Evolutionary conservation across 2,113 vertebrate genomes (phyloP), one percentile per base, ranked within the genome.

Genomic region (Tyrannus savana): DNA sequence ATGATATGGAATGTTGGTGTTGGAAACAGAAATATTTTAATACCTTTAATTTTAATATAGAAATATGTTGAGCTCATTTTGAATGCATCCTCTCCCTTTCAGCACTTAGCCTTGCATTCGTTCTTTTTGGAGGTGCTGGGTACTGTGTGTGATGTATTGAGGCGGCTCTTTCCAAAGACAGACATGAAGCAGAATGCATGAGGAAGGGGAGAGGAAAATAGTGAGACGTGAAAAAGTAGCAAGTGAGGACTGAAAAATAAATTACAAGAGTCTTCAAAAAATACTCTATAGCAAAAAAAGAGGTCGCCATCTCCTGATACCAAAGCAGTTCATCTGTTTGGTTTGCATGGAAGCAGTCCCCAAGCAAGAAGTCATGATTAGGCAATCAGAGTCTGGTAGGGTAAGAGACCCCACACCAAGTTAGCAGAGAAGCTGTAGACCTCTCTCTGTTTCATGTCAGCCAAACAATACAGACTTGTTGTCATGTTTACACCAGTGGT

Each of bases 191-290:
- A 10, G 39, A 79, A 73, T n/a, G 14, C 15, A 55, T 3, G 4
- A 53, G 6, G 42, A 83, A 76, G 14, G 44, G 76, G 44, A 55
- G 49, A 60, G 13, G 60, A 72, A 63, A 72, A 56, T 19, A 7
- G 4, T 28, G 14, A 89, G 21, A 22, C 6, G 58, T 3, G 3
- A 19, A 66, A 79, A 84, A 49, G 8, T 14, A 35, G 31, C 18
- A 66, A 58, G 24, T 35, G n/a, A 79, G 41, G 87, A 79, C 10
- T 41, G 41, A 79, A 89, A 94, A 75, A 87, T 9, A 88, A 50
- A 59, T 42, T 30, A 3, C 9, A 86, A 35, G 10, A n/a, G 8
- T 69, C 31, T 80, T 88, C 41, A 62, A 87, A 66, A 74, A 46
- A 66, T 53, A 50, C 58, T 69, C 60, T 35, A 21, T 12, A 55